phyloP scores from a whole-genome alignment of 2,113 vertebrate species.

The Echinops telfairi region DNA sequence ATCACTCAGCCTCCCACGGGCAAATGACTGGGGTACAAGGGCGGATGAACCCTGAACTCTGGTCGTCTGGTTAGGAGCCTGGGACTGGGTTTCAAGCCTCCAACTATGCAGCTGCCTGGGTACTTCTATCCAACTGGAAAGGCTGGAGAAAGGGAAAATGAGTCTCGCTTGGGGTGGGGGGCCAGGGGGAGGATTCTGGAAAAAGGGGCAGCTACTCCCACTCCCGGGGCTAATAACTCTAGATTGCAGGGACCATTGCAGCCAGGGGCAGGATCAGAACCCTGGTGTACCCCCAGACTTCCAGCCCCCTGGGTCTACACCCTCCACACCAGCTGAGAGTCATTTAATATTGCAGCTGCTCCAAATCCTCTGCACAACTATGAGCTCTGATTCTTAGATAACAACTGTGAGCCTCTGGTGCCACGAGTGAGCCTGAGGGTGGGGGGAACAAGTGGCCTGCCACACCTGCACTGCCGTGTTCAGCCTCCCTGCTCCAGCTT shows the following conservation, averaged over 20 bases:
- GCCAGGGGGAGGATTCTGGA: background rate
- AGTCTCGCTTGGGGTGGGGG: background rate
- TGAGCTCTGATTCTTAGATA: conserved; percentile 61
- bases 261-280: background rate
- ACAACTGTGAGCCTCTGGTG: background rate
- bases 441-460: background rate
- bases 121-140: background rate
- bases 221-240: no score
- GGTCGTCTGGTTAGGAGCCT: background rate
- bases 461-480: accelerated
- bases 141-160: background rate
- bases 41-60: background rate
- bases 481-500: background rate
- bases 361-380: conserved; percentile 23
- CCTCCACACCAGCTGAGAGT: no score
- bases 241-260: no score
- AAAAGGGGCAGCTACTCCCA: no score
- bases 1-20: background rate
- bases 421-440: background rate
- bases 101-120: background rate
- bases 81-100: background rate
- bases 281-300: background rate
- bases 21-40: no score
- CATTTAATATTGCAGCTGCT: background rate
- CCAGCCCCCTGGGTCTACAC: background rate